Evolutionary conservation across 2,797 vertebrate genomes (phyloP).

Genomic region (Xenops minutus): DNA sequence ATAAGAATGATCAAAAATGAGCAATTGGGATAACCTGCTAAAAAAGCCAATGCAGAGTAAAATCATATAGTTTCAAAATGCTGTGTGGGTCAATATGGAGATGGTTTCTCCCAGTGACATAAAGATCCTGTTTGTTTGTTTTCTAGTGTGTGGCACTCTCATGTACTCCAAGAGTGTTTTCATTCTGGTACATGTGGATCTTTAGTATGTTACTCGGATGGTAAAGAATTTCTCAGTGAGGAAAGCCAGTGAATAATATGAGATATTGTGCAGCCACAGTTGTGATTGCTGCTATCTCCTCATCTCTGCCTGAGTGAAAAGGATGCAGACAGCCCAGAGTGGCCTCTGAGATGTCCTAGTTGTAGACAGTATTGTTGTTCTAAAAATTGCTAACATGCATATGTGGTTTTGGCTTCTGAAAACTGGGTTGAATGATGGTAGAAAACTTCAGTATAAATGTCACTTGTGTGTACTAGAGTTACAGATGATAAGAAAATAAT

Average conservation of each 20-base stretch:
- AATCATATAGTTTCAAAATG: neutral
- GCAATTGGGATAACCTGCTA: neutral
- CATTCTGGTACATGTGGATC: neutral
- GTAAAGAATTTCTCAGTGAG: neutral
- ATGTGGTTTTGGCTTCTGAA: constrained; percentile 26
- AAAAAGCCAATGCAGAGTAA: neutral
- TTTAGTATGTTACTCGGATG: neutral
- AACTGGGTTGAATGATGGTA: neutral
- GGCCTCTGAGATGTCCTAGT: neutral
- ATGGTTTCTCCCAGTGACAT: neutral
- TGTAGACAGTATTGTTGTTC: neutral
- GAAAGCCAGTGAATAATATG: neutral
- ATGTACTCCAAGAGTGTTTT: neutral
- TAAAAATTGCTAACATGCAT: neutral
- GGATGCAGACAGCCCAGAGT: neutral
- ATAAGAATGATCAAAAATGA: neutral
- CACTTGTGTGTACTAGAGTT: fast-evolving
- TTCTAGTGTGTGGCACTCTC: neutral
- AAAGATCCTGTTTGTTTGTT: neutral
- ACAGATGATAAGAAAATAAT: neutral
- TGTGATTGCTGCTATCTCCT: neutral
- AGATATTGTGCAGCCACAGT: neutral
- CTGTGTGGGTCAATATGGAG: neutral
- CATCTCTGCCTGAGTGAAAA: neutral
- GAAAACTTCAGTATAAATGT: neutral